These are phyloP conservation scores for Geophilus truncorum DNA, from an alignment of 2,888 invertebrate genomes.

Conservation along the genomic window DNA sequence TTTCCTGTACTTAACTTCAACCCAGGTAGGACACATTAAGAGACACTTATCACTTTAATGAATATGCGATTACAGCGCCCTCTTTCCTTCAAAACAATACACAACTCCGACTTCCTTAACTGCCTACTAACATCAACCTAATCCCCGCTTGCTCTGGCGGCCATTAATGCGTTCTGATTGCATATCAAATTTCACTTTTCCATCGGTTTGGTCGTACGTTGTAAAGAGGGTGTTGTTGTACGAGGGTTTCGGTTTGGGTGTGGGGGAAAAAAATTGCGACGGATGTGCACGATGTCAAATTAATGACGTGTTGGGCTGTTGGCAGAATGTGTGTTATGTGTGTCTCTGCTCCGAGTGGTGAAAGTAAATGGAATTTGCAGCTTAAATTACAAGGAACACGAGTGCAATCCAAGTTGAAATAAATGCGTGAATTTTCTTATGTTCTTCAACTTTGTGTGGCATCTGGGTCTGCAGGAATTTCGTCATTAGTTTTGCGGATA, in stretches of 20 bases:
- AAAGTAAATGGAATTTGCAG: neutral
- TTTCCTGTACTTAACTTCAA: constrained; percentile 18
- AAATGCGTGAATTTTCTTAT: constrained; percentile 17
- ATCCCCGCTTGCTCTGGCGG: neutral
- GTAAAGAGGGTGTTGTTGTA: neutral
- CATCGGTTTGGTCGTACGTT: neutral
- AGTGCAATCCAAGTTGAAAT: constrained; percentile 13
- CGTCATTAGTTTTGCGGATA: constrained; percentile 15
- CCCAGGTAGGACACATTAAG: constrained; percentile 29
- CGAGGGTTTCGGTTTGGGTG: neutral
- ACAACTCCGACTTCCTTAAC: neutral
- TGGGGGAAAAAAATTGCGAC: neutral
- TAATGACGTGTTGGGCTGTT: constrained; percentile 7
- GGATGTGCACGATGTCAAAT: neutral
- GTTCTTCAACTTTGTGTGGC: constrained; percentile 25
- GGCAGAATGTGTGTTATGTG: neutral
- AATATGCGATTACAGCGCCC: constrained; percentile 13
- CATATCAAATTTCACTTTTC: neutral
- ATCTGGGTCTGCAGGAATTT: constrained; percentile 17
- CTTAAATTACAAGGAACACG: constrained; percentile 23
- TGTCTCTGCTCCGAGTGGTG: neutral
- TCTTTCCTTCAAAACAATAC: neutral
- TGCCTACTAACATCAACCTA: neutral
- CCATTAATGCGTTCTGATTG: neutral
- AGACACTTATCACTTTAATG: constrained; percentile 32